Conservation (phyloP, 2,113 vertebrate species). For the Coreoperca whiteheadi region DNA sequence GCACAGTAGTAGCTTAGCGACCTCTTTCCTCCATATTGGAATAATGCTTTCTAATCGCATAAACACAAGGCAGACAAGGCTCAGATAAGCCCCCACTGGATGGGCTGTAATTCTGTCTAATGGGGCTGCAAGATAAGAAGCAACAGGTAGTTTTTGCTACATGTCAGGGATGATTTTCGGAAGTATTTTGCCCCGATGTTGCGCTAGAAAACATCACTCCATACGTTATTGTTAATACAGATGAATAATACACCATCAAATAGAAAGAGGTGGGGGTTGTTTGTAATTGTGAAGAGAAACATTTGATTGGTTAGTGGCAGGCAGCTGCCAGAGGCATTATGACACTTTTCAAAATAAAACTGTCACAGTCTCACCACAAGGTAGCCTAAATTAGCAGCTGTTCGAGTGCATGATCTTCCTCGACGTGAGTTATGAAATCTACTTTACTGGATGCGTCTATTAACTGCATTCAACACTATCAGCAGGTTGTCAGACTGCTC, state of each 20-base stretch:
- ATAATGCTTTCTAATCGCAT: slow-evolving; percentile 25
- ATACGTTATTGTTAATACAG: background rate
- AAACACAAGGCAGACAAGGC: background rate
- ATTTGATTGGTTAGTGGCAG: slow-evolving; percentile 21
- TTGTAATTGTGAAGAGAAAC: background rate
- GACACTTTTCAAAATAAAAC: slow-evolving; percentile 48
- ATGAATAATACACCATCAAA: background rate
- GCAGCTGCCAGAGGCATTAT: background rate
- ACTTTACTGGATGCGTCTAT: too few relatives aligned
- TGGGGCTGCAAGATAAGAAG: background rate
- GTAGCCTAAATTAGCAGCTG: too few relatives aligned
- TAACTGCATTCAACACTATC: too few relatives aligned
- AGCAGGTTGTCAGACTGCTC: too few relatives aligned
- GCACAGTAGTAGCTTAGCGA: slow-evolving; percentile 48
- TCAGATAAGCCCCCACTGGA: background rate
- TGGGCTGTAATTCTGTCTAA: background rate
- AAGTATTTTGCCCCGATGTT: background rate
- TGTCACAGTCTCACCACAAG: background rate
- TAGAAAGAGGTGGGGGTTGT: background rate
- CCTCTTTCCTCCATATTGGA: slow-evolving; percentile 55
- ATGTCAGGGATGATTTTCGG: background rate
- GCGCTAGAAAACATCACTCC: background rate
- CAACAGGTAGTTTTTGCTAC: slow-evolving; percentile 18
- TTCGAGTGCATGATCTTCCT: too few relatives aligned
- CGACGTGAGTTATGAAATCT: too few relatives aligned